Conservation (phyloP, 2,797 vertebrate species). For the Harpagifer antarcticus region DNA sequence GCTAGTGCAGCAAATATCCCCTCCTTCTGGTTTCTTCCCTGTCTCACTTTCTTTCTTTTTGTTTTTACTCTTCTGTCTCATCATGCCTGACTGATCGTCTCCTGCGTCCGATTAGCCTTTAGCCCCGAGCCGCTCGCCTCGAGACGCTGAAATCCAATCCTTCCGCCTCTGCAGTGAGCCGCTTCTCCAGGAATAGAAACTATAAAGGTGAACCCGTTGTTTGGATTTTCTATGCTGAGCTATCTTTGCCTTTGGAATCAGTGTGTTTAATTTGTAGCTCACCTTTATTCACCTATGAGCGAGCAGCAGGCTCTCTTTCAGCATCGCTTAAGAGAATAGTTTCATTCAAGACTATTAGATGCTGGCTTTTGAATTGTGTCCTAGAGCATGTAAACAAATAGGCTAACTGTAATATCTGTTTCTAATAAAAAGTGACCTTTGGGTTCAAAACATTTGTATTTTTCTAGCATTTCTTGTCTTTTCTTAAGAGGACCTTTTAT, state of each 20-base stretch:
- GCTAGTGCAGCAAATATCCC: slow-evolving; percentile 17
- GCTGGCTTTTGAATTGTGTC: background rate
- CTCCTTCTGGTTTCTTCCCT: slow-evolving; percentile 4
- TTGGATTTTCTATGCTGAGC: slow-evolving; percentile 18
- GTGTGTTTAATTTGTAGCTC: slow-evolving; percentile 27
- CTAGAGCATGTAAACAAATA: background rate
- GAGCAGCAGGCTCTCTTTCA: slow-evolving; percentile 23
- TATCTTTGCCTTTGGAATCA: slow-evolving; percentile 7
- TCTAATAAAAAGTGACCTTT: too few relatives aligned
- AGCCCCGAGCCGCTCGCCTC: slow-evolving; percentile 31
- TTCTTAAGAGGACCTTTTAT: too few relatives aligned
- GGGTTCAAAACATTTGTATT: too few relatives aligned
- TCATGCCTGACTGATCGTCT: slow-evolving; percentile 38
- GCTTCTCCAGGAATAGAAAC: slow-evolving; percentile 43
- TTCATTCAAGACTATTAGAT: background rate
- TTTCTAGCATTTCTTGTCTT: too few relatives aligned
- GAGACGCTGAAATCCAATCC: slow-evolving; percentile 55
- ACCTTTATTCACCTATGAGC: slow-evolving; percentile 33
- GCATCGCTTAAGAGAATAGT: background rate
- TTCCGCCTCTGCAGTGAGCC: slow-evolving; percentile 23
- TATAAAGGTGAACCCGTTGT: slow-evolving; percentile 29
- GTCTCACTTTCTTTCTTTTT: slow-evolving; percentile 18
- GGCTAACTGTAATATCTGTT: too few relatives aligned
- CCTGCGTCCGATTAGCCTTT: slow-evolving; percentile 55
- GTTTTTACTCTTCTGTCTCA: slow-evolving; percentile 38